Conservation (phyloP, 2,888 invertebrate species). For the Alviniconcha strummeri region DNA sequence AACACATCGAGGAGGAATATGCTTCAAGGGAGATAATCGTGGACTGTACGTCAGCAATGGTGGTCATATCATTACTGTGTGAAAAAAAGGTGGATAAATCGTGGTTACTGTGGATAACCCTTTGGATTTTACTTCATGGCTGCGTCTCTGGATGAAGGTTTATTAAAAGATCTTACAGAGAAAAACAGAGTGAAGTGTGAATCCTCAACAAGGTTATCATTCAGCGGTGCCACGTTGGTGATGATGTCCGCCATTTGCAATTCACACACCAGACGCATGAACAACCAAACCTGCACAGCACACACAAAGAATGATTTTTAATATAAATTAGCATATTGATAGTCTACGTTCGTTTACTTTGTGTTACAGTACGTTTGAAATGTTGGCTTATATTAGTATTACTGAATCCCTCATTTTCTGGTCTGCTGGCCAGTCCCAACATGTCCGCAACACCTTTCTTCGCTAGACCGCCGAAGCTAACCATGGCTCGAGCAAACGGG, state of each 20-base stretch:
- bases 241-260: conserved; percentile 18
- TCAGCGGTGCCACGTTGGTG: conserved; percentile 20
- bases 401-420: too few relatives aligned
- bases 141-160: conserved; percentile 16
- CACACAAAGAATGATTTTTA: conserved; percentile 2
- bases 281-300: conserved; percentile 17
- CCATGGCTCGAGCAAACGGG: too few relatives aligned
- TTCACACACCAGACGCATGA: conserved; percentile 12
- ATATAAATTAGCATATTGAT: too few relatives aligned
- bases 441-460: too few relatives aligned
- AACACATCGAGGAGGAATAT: background rate
- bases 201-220: conserved; percentile 22
- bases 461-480: too few relatives aligned
- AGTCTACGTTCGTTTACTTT: too few relatives aligned
- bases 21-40: conserved; percentile 15
- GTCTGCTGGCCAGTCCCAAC: too few relatives aligned
- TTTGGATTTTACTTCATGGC: conserved; percentile 28
- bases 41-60: conserved; percentile 8
- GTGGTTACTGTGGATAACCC: conserved; percentile 28
- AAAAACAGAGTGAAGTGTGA: conserved; percentile 25
- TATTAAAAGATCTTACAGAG: conserved; percentile 23
- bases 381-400: too few relatives aligned
- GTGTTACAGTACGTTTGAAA: too few relatives aligned
- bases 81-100: conserved; percentile 3
- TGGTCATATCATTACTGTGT: background rate